These are phyloP conservation scores for Magallana gigas DNA, from an alignment of 1,140 invertebrate genomes.

Conservation along the genomic window DNA sequence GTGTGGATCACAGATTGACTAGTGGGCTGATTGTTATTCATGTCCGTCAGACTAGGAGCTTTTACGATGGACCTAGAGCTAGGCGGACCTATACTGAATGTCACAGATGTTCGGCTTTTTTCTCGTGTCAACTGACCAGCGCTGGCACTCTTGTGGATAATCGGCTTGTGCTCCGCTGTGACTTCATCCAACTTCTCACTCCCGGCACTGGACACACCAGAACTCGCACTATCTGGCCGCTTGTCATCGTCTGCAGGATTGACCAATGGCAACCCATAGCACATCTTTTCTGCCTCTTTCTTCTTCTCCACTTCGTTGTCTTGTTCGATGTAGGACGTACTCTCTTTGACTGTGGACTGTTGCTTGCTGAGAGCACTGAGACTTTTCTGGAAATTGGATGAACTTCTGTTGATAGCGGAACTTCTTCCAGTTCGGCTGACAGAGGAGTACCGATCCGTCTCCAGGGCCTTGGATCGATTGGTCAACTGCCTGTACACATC, in stretches of 20 bases:
- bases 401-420: conserved; percentile 47
- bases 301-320: conserved; percentile 26
- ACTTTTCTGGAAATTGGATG: conserved; percentile 53
- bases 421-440: conserved; percentile 56
- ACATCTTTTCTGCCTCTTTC: conserved; percentile 59
- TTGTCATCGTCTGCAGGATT: conserved; percentile 63
- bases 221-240: conserved; percentile 54
- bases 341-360: conserved; percentile 50
- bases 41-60: neutral
- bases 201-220: conserved; percentile 59
- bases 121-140: neutral
- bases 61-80: neutral
- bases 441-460: conserved; percentile 49
- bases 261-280: conserved; percentile 70
- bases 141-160: conserved; percentile 4
- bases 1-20: conserved; percentile 39
- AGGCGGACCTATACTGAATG: neutral
- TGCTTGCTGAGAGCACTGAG: conserved; percentile 49
- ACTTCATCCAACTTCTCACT: conserved; percentile 39
- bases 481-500: conserved; percentile 46
- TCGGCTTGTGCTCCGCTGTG: neutral
- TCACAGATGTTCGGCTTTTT: neutral
- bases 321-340: conserved; percentile 47
- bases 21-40: conserved; percentile 40
- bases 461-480: conserved; percentile 33